Evolutionary conservation across 2,888 invertebrate species (phyloP).

Genomic region (Helleia helle): DNA sequence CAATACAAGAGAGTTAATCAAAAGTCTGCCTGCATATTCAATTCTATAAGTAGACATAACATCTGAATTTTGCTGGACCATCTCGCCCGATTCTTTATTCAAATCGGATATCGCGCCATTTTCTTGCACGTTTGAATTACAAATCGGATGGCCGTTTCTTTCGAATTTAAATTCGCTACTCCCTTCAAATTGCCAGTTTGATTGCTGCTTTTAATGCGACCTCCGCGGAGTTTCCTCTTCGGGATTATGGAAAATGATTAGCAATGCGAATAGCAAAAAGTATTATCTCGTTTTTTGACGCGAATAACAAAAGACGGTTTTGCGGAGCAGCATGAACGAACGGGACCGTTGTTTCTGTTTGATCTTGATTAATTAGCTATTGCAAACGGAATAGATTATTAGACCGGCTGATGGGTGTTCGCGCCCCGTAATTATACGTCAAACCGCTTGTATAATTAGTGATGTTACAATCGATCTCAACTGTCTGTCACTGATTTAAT

Average conservation of each 20-base stretch:
- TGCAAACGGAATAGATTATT: slow-evolving; percentile 62
- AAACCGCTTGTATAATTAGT: slow-evolving; percentile 27
- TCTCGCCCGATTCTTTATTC: slow-evolving; percentile 42
- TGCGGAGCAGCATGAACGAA: slow-evolving; percentile 27
- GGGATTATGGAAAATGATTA: slow-evolving; percentile 38
- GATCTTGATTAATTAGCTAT: slow-evolving; percentile 64
- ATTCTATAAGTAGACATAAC: slow-evolving; percentile 13
- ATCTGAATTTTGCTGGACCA: slow-evolving; percentile 15
- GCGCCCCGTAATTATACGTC: slow-evolving; percentile 39
- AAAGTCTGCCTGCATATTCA: slow-evolving; percentile 4
- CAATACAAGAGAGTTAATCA: slow-evolving; percentile 2
- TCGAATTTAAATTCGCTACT: slow-evolving; percentile 53
- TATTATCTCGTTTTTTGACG: slow-evolving; percentile 20
- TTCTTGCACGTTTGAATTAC: slow-evolving; percentile 66
- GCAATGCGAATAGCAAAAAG: slow-evolving; percentile 26
- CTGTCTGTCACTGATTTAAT: slow-evolving; percentile 1
- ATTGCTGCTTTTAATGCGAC: slow-evolving; percentile 62
- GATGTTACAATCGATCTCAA: slow-evolving; percentile 12
- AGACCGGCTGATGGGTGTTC: slow-evolving; percentile 32
- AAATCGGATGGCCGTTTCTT: slow-evolving; percentile 64
- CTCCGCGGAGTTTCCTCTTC: slow-evolving; percentile 45
- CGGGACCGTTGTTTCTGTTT: slow-evolving; percentile 50
- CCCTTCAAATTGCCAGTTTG: slow-evolving; percentile 61
- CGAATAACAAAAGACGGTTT: slow-evolving; percentile 27
- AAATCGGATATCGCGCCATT: slow-evolving; percentile 56